Conservation (phyloP, 2,888 invertebrate species). For the Stenichneumon culpator region DNA sequence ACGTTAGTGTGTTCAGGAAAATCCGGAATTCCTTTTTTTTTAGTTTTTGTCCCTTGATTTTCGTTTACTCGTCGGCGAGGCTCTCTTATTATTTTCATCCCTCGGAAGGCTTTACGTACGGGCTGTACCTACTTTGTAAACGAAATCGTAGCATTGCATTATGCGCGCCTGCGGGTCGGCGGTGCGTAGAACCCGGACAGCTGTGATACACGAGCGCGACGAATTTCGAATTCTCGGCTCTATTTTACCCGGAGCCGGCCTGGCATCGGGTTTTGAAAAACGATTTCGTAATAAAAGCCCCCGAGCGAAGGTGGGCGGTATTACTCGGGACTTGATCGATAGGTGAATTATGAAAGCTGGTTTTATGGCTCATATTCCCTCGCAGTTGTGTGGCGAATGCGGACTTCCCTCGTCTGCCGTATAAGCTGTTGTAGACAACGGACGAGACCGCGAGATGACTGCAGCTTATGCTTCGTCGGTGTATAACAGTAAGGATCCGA, state of each 20-base stretch:
- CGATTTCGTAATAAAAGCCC: constrained; percentile 37
- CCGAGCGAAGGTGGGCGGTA: constrained; percentile 45
- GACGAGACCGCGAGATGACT: neutral
- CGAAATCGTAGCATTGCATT: constrained; percentile 47
- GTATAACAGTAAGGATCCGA: neutral
- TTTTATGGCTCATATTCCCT: constrained; percentile 36
- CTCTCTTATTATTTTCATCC: constrained; percentile 43
- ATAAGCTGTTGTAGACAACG: neutral
- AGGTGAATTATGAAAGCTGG: constrained; percentile 57
- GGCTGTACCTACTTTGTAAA: constrained; percentile 32
- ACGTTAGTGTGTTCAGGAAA: neutral
- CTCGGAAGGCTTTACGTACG: neutral
- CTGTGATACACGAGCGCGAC: constrained; percentile 68
- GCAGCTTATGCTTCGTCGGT: constrained; percentile 9
- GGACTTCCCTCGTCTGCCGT: neutral
- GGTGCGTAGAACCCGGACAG: constrained; percentile 57
- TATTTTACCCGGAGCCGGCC: constrained; percentile 2
- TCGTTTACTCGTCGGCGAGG: constrained; percentile 5
- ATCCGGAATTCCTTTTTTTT: constrained; percentile 2
- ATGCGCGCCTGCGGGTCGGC: constrained; percentile 53
- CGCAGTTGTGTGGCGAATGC: constrained; percentile 1
- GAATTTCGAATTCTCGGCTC: constrained; percentile 63
- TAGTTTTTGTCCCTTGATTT: neutral
- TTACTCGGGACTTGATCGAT: constrained; percentile 56
- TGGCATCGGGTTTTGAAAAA: constrained; percentile 47